Evolutionary conservation across 2,888 invertebrate species (phyloP).

Genomic region (Hyppa rectilinea): DNA sequence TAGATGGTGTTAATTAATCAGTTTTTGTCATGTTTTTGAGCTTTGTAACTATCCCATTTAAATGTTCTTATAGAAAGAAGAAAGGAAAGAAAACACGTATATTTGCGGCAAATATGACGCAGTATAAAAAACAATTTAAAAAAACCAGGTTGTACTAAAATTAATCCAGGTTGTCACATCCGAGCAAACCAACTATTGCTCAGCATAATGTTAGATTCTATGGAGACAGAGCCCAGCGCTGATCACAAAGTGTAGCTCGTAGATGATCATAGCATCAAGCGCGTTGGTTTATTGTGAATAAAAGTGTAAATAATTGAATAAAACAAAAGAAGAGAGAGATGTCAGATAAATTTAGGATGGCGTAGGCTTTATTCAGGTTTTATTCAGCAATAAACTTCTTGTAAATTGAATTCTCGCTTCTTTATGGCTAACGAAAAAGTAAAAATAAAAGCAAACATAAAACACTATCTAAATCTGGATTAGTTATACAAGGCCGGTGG

Average conservation of each 20-base stretch:
- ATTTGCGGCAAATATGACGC: too few species aligned
- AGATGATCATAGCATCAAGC: neutral
- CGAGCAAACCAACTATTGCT: too few species aligned
- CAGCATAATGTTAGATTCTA: too few species aligned
- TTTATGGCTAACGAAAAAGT: constrained; percentile 44
- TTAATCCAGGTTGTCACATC: too few species aligned
- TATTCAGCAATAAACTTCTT: constrained; percentile 43
- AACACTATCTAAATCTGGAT: constrained; percentile 35
- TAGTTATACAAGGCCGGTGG: constrained; percentile 11
- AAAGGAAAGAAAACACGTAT: too few species aligned
- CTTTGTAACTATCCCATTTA: neutral
- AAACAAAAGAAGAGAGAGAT: constrained; percentile 19
- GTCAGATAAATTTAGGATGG: constrained; percentile 16
- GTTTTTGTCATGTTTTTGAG: neutral
- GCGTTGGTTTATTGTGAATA: neutral
- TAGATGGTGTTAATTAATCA: neutral
- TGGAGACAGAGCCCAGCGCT: too few species aligned
- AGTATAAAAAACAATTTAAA: too few species aligned
- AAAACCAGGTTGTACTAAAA: too few species aligned
- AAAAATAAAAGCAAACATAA: constrained; percentile 50
- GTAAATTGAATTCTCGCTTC: constrained; percentile 48
- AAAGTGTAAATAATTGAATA: constrained; percentile 30
- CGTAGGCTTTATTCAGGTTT: constrained; percentile 32
- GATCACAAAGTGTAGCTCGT: neutral
- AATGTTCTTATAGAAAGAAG: too few species aligned